Conservation (phyloP, 2,113 vertebrate genomes). For the Gadus macrocephalus region DNA sequence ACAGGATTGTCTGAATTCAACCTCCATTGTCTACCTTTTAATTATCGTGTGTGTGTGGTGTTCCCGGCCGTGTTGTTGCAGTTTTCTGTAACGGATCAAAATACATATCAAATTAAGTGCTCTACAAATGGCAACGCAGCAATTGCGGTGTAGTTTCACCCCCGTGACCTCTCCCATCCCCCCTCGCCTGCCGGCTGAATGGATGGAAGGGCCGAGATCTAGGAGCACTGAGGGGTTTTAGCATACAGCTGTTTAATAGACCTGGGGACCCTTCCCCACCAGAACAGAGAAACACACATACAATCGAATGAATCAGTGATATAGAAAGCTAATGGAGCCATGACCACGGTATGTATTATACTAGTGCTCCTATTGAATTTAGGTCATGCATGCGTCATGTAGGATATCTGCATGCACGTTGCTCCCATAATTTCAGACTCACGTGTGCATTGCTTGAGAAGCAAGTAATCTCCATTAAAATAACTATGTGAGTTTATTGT, state of each 20-base stretch:
- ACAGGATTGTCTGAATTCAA: not conserved
- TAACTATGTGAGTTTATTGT: too few relatives aligned
- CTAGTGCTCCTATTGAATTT: too few relatives aligned
- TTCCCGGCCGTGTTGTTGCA: not conserved
- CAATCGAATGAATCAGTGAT: not conserved
- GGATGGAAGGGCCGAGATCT: conserved; percentile 51
- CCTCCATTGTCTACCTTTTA: not conserved
- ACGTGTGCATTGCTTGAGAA: too few relatives aligned
- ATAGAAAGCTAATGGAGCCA: too few relatives aligned
- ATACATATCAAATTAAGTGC: not conserved
- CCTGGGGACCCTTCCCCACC: conserved; percentile 15
- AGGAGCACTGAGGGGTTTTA: conserved; percentile 56
- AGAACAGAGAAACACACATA: not conserved
- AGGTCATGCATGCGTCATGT: too few relatives aligned
- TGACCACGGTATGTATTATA: too few relatives aligned
- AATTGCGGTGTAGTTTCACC: conserved; percentile 38
- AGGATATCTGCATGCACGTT: too few relatives aligned
- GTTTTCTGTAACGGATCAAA: not conserved
- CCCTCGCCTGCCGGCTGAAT: conserved; percentile 33
- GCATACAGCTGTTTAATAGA: conserved; percentile 59
- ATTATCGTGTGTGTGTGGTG: not conserved
- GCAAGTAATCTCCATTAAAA: too few relatives aligned
- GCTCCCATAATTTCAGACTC: too few relatives aligned
- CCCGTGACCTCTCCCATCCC: conserved; percentile 50
- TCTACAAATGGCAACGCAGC: conserved; percentile 19